Evolutionary conservation across 2,113 vertebrate genomes (phyloP).

Genomic region (Callithrix jacchus): DNA sequence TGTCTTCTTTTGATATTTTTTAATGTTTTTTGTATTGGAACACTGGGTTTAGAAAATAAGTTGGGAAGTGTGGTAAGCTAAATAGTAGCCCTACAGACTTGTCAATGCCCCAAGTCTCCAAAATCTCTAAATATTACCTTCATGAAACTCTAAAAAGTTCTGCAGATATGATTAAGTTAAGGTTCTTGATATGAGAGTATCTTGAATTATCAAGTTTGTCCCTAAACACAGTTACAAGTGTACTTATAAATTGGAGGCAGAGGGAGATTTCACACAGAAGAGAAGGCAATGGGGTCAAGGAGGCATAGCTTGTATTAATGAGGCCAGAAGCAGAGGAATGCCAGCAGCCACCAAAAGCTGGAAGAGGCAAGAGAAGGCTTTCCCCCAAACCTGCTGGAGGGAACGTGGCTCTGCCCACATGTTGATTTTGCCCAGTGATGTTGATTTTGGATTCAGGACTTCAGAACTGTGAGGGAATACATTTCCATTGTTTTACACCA

Average conservation of each 20-base stretch:
- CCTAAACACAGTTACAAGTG: neutral
- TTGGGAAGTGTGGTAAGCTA: neutral
- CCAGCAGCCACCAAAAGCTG: neutral
- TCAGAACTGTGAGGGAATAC: neutral
- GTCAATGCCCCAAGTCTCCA: neutral
- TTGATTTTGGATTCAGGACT: neutral
- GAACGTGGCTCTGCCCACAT: no score
- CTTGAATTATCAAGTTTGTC: neutral
- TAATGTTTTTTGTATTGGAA: neutral
- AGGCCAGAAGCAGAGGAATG: neutral
- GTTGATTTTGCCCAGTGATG: neutral
- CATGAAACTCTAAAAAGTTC: neutral
- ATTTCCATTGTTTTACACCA: neutral
- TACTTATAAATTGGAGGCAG: neutral
- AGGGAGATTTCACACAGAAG: neutral
- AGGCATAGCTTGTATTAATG: neutral
- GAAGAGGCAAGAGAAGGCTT: neutral
- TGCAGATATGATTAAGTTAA: neutral
- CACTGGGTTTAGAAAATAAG: neutral
- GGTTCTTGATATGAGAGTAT: neutral
- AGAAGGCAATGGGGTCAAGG: neutral
- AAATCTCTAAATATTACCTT: neutral
- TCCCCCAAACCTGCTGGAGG: neutral
- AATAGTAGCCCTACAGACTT: neutral
- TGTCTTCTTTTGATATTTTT: neutral